These are phyloP conservation scores for Achroia grisella DNA, from an alignment of 1,140 invertebrate species.

Conservation along the genomic window DNA sequence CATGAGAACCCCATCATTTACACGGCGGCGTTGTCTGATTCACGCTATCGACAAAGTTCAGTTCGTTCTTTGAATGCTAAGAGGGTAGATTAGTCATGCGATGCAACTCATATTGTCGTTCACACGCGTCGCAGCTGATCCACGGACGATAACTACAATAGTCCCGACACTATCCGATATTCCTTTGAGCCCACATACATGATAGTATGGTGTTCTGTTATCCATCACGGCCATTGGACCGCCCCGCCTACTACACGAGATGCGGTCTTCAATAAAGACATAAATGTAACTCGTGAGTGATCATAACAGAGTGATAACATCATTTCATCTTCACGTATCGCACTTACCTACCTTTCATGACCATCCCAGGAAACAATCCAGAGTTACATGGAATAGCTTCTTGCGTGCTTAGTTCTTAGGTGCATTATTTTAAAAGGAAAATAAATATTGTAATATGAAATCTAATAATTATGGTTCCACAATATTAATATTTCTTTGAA, in stretches of 20 bases:
- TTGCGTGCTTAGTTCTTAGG: too few relatives aligned
- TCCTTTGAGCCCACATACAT: constrained; percentile 4
- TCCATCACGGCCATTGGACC: not conserved
- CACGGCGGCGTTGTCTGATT: constrained; percentile 26
- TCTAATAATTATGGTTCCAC: too few relatives aligned
- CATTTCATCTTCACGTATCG: constrained; percentile 7
- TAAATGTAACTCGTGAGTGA: not conserved
- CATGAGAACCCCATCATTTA: too few relatives aligned
- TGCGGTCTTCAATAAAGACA: too few relatives aligned
- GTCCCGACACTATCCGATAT: constrained; percentile 15
- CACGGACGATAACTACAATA: constrained; percentile 25
- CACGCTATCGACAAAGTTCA: constrained; percentile 31
- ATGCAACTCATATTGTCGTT: constrained; percentile 37
- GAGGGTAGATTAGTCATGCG: constrained; percentile 47
- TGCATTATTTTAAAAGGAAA: too few relatives aligned
- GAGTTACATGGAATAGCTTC: too few relatives aligned
- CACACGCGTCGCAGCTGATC: constrained; percentile 38
- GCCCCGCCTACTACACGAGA: not conserved
- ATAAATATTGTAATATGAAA: too few relatives aligned
- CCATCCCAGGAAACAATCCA: too few relatives aligned
- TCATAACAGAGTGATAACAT: constrained; percentile 8
- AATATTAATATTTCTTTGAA: too few relatives aligned
- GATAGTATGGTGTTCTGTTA: too few relatives aligned
- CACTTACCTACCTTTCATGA: too few relatives aligned
- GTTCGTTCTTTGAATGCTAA: constrained; percentile 35